Base-by-base conservation (phyloP, 2,888 invertebrate genomes). In the Melitaea athalia region DNA sequence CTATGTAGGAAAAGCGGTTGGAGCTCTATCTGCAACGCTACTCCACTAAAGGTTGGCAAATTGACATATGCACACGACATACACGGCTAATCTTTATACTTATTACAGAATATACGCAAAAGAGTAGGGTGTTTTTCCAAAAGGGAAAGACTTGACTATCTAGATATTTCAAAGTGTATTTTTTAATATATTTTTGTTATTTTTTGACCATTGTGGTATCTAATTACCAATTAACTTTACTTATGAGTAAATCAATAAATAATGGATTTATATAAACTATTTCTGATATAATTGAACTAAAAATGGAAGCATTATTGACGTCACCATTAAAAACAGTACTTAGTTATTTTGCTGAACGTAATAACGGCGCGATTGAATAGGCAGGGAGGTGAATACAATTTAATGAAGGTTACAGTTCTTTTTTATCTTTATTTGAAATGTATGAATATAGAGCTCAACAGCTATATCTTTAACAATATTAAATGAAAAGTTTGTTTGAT, bases 291-390 rank as follows among this genome's bases (percentile, higher is more conserved):
- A 24, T 12, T 33, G n/a, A 55, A 33, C 55, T 38, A 7, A 7
- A 38, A n/a, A 38, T 55, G 7, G 14, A 55, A 33, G 55, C 24
- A n/a, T 8, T 60, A 24, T 63, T 43, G 15, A 53, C 53, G 42
- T 63, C 38, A 52, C 33, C 50, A 15, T 62, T 50, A 49, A 50
- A 38, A 52, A 49, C 8, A 50, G 50, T 38, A 14, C 38, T 3
- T 38, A 38, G 42, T 52, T 24, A 42, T 43, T 63, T 63, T 63
- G 31, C 24, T 24, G 42, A 63, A 53, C 38, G 52, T 53, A 53
- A 63, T 63, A 63, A 53, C 52, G 50, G 15, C 14, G 53, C 63
- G n/a, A 24, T 43, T 17, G 14, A 42, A 42, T 43, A 53, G 63
- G 6, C 15, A 8, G 17, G 24, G 63, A 53, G 53, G 12, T 63